Conservation (phyloP, 2,113 vertebrate genomes). For the Cavia aperea region DNA sequence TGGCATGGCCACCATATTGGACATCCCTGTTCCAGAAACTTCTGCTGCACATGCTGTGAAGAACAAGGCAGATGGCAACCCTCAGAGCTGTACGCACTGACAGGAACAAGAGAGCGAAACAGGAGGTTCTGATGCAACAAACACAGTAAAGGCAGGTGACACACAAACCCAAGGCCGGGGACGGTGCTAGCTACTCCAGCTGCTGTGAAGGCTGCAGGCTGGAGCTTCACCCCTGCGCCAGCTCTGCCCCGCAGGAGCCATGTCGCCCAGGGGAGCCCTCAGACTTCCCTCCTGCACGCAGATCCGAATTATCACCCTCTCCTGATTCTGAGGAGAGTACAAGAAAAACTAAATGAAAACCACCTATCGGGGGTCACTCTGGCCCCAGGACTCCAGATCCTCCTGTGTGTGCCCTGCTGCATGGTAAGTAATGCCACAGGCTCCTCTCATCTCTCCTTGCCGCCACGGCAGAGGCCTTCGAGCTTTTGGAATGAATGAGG, state of each 20-base stretch:
- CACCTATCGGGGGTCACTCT: neutral
- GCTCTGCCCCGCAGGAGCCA: neutral
- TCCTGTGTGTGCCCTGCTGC: neutral
- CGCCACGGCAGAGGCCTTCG: no score
- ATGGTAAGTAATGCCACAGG: neutral
- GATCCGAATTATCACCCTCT: neutral
- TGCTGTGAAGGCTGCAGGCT: neutral
- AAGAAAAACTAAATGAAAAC: neutral
- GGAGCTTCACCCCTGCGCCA: neutral
- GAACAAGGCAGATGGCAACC: neutral
- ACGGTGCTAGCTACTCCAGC: neutral
- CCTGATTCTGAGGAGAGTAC: neutral
- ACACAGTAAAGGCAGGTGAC: neutral
- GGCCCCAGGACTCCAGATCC: neutral
- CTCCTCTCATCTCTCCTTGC: neutral
- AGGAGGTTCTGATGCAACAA: neutral
- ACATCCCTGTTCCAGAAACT: neutral
- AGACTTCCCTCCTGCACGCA: conserved; percentile 6
- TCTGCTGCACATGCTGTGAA: neutral
- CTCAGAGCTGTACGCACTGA: neutral
- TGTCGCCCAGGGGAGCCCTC: neutral
- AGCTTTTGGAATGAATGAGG: neutral
- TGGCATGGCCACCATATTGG: neutral
- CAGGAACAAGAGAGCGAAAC: neutral
- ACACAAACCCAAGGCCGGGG: neutral